A percentile compares a stretch with the other conserved stretches of the same genome.
phyloP scores from a whole-genome alignment of 2,888 invertebrate species.

The Eumerus sabulonum region DNA sequence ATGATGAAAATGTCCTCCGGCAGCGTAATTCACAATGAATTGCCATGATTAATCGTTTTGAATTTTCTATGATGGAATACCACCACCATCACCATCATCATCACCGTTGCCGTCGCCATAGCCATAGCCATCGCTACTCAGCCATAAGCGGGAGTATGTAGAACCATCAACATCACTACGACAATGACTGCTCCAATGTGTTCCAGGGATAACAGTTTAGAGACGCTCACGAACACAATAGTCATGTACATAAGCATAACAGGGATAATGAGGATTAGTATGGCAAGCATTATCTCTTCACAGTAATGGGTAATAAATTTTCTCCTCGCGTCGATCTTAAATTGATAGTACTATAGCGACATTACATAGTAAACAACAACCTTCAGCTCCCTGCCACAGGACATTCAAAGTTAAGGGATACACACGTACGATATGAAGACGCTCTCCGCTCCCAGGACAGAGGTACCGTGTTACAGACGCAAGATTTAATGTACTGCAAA shows the following conservation, averaged over 20 bases:
- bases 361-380: no score
- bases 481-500: slow-evolving; percentile 55
- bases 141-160: no score
- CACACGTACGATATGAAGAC: neutral
- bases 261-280: slow-evolving; percentile 66
- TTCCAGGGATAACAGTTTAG: slow-evolving; percentile 27
- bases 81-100: slow-evolving; percentile 8
- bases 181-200: no score
- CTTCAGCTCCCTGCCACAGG: neutral
- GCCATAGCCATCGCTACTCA: no score
- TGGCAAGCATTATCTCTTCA: slow-evolving; percentile 57
- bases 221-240: slow-evolving; percentile 49
- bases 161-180: neutral
- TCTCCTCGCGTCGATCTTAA: slow-evolving; percentile 52
- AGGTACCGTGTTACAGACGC: slow-evolving; percentile 23
- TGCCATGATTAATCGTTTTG: slow-evolving; percentile 69
- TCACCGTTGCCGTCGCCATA: slow-evolving; percentile 18
- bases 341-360: slow-evolving; percentile 43
- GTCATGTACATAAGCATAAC: slow-evolving; percentile 28
- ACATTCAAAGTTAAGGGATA: slow-evolving; percentile 10
- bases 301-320: slow-evolving; percentile 67
- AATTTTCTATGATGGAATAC: slow-evolving; percentile 65
- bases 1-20: slow-evolving; percentile 69
- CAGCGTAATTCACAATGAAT: slow-evolving; percentile 69
- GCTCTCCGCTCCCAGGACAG: neutral